These are phyloP conservation scores for Zalophus californianus DNA, from an alignment of 2,797 vertebrate genomes.

Conservation along the genomic window DNA sequence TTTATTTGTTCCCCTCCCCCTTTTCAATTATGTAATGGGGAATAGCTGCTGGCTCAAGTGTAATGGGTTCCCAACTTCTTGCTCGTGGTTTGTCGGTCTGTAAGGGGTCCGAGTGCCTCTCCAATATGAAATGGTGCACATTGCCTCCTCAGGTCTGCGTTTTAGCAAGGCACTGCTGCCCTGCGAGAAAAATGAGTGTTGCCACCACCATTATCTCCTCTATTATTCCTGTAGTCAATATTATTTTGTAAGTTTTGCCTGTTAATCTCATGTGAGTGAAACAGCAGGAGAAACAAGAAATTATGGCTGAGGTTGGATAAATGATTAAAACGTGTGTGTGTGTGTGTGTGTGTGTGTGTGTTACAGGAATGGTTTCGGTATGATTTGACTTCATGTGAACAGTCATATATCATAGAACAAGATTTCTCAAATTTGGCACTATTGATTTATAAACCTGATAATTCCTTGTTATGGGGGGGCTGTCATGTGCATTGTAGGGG, in stretches of 20 bases:
- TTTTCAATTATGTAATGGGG: not conserved
- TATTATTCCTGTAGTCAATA: not conserved
- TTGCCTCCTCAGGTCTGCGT: not conserved
- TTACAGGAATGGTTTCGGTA: not conserved
- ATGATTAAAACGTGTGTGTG: not conserved
- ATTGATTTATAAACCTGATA: not conserved
- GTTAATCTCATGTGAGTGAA: not conserved
- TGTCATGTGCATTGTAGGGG: too few species aligned
- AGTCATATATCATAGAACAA: too few species aligned
- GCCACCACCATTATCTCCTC: too few species aligned
- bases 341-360: not conserved
- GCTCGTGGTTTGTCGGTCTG: not conserved
- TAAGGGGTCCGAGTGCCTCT: not conserved
- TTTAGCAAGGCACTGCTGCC: not conserved
- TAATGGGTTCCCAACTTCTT: not conserved
- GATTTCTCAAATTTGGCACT: not conserved
- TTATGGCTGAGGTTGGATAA: not conserved
- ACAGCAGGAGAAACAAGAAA: not conserved
- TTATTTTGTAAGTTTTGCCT: not conserved
- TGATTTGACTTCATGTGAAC: not conserved
- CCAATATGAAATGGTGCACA: not conserved
- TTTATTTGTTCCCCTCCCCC: not conserved
- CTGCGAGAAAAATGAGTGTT: not conserved
- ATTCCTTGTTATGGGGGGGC: rapidly evolving
- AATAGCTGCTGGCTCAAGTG: not conserved